Evolutionary conservation across 1,140 invertebrate species (phyloP).

Genomic region (Archivesica marissinica): DNA sequence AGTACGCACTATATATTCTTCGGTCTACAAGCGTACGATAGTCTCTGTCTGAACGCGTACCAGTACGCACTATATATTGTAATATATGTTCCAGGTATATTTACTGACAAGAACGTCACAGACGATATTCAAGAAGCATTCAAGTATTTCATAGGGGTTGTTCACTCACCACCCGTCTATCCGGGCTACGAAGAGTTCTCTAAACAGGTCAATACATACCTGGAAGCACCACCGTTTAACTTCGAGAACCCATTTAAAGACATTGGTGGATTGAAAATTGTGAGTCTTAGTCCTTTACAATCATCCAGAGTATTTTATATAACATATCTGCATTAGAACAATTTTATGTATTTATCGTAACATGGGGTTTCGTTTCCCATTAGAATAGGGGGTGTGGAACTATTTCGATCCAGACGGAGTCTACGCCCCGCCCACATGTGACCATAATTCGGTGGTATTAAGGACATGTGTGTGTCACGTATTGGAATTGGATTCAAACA

Average conservation of each 20-base stretch:
- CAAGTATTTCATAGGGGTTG: slow-evolving; percentile 78
- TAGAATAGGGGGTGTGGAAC: no score
- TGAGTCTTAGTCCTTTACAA: slow-evolving; percentile 56
- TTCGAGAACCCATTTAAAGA: slow-evolving; percentile 70
- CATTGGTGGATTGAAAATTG: slow-evolving; percentile 61
- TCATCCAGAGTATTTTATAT: not conserved
- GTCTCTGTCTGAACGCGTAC: no score
- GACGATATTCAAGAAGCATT: slow-evolving; percentile 70
- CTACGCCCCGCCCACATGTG: no score
- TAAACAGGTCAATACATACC: slow-evolving; percentile 77
- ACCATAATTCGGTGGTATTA: no score
- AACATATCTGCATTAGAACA: not conserved
- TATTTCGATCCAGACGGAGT: no score
- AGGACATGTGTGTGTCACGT: no score
- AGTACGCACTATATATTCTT: no score
- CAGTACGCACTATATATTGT: no score
- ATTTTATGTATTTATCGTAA: not conserved
- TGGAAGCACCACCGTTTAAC: slow-evolving; percentile 80
- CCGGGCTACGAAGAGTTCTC: slow-evolving; percentile 75
- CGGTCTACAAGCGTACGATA: no score
- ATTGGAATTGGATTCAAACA: no score
- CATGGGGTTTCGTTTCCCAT: no score
- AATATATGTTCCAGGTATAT: slow-evolving; percentile 76
- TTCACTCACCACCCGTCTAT: slow-evolving; percentile 77
- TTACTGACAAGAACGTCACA: slow-evolving; percentile 66